These are phyloP conservation scores for Atractosteus spatula DNA, from an alignment of 2,113 vertebrate genomes.

Conservation along the genomic window DNA sequence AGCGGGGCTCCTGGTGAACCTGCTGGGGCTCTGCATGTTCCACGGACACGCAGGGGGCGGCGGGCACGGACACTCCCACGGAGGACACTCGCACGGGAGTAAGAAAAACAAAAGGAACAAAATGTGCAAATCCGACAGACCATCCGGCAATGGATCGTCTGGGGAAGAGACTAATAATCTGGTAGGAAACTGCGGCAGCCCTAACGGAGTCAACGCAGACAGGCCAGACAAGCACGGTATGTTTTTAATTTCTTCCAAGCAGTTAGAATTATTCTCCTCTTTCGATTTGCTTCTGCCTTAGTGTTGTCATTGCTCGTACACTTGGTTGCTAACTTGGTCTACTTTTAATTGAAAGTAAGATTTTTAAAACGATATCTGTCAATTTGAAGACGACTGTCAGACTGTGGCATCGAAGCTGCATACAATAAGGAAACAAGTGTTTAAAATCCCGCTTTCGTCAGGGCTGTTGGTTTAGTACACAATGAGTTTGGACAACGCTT, in stretches of 20 bases:
- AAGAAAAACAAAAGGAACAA: constrained; percentile 52
- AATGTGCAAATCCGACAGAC: constrained; percentile 42
- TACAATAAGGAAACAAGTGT: no score
- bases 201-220: constrained; percentile 67
- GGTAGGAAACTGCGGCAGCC: constrained; percentile 76
- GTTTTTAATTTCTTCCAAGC: not conserved
- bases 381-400: no score
- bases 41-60: constrained; percentile 78
- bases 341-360: no score
- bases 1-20: constrained; percentile 87
- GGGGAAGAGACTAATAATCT: constrained; percentile 91
- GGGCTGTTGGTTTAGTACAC: no score
- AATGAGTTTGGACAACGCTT: no score
- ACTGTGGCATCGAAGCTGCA: no score
- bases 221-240: constrained; percentile 42
- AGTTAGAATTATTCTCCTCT: no score
- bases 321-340: no score
- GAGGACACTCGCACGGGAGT: constrained; percentile 61
- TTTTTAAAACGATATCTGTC: no score
- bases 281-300: no score
- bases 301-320: no score
- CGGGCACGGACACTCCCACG: constrained; percentile 80
- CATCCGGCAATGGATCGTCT: constrained; percentile 49
- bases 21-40: constrained; percentile 91
- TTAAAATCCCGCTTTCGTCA: no score